Evolutionary conservation across 2,797 vertebrate genomes (phyloP).

Genomic region (Enteromius treurensis): DNA sequence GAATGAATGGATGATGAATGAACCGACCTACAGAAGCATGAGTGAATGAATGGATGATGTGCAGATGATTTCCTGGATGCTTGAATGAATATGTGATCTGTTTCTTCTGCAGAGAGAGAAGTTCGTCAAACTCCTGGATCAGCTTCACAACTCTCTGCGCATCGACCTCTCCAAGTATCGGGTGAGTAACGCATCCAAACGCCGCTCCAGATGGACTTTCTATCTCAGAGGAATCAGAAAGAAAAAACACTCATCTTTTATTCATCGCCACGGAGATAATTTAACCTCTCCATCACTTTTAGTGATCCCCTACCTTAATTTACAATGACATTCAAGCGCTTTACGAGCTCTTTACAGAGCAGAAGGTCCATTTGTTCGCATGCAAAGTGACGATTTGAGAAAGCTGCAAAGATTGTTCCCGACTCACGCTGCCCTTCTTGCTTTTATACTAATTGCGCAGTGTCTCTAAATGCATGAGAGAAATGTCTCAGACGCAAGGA

Average conservation of each 20-base stretch:
- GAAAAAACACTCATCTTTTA: conserved; percentile 27
- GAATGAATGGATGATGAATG: neutral
- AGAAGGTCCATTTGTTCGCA: neutral
- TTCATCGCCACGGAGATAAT: conserved; percentile 26
- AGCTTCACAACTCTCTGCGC: conserved; percentile 96
- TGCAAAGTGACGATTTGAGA: neutral
- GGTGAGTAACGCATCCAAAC: conserved; percentile 75
- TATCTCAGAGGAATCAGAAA: conserved; percentile 16
- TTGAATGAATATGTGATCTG: neutral
- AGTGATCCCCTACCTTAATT: conserved; percentile 19
- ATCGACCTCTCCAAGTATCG: conserved; percentile 98
- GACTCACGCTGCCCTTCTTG: neutral
- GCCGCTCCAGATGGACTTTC: neutral
- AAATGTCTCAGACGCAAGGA: neutral
- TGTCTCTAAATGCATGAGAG: neutral
- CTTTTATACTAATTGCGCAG: neutral
- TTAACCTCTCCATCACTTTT: conserved; percentile 33
- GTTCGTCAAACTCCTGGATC: conserved; percentile 97
- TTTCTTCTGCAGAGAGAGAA: conserved; percentile 89
- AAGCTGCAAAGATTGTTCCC: conserved; percentile 20
- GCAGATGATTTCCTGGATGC: neutral
- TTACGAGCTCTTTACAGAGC: neutral
- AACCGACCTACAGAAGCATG: neutral
- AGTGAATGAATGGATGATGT: neutral
- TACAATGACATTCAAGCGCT: conserved; percentile 7